Evolutionary conservation across 1,140 invertebrate species (phyloP).

Genomic region (Luehdorfia chinensis): DNA sequence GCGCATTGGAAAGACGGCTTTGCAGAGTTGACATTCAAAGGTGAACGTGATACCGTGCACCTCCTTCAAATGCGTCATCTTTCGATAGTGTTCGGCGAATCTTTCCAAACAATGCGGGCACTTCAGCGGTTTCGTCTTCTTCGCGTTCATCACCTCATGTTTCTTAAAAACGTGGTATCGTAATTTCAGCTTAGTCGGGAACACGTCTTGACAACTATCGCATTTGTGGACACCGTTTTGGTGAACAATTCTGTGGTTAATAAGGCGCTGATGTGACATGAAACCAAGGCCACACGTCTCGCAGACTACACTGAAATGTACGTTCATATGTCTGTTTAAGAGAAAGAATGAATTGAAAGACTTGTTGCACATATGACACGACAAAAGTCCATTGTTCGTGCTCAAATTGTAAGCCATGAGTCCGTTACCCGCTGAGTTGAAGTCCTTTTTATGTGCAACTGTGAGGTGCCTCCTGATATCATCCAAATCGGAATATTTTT

Average conservation of each 20-base stretch:
- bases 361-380: constrained; percentile 58
- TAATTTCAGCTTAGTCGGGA: constrained; percentile 58
- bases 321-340: constrained; percentile 66
- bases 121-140: constrained; percentile 58
- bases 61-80: constrained; percentile 66
- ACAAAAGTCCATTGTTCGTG: constrained; percentile 42
- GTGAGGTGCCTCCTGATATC: constrained; percentile 54
- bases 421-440: constrained; percentile 60
- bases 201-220: constrained; percentile 56
- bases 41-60: constrained; percentile 59
- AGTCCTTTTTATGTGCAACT: constrained; percentile 49
- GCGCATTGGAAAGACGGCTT: constrained; percentile 46
- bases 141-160: constrained; percentile 51
- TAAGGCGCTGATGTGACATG: constrained; percentile 60
- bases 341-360: constrained; percentile 64
- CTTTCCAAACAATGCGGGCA: constrained; percentile 65
- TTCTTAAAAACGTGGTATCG: constrained; percentile 59
- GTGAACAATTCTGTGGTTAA: constrained; percentile 62
- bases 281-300: constrained; percentile 71
- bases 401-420: constrained; percentile 62
- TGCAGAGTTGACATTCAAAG: constrained; percentile 58
- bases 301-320: constrained; percentile 63
- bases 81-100: constrained; percentile 62
- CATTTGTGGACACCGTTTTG: constrained; percentile 57
- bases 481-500: constrained; percentile 53